These are phyloP conservation scores for Bostrychus sinensis DNA, from an alignment of 2,113 vertebrate genomes.

Conservation along the genomic window DNA sequence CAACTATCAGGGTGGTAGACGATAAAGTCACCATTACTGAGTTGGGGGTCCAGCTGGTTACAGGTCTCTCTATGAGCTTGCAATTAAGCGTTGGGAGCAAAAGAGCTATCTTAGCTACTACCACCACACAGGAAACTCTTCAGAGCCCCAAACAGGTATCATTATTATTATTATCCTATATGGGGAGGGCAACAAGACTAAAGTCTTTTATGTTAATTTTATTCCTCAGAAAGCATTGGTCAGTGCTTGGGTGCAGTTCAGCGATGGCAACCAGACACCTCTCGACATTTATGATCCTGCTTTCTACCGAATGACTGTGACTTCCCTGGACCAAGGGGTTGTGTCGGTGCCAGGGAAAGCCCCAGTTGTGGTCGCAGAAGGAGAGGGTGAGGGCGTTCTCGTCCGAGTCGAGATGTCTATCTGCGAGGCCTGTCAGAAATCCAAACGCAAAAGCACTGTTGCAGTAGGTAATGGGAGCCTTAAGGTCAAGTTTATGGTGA, in stretches of 20 bases:
- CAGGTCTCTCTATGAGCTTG: slow-evolving; percentile 86
- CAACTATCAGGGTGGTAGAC: slow-evolving; percentile 88
- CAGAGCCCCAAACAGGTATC: slow-evolving; percentile 86
- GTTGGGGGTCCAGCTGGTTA: slow-evolving; percentile 89
- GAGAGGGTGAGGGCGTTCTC: slow-evolving; percentile 86
- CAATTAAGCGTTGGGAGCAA: slow-evolving; percentile 92
- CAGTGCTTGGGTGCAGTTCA: slow-evolving; percentile 94
- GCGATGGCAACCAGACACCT: slow-evolving; percentile 88
- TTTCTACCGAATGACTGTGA: slow-evolving; percentile 83
- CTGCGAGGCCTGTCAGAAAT: slow-evolving; percentile 89
- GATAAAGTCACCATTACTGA: slow-evolving; percentile 93
- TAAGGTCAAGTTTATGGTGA: slow-evolving; percentile 85
- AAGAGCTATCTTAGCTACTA: slow-evolving; percentile 87
- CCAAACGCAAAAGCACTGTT: slow-evolving; percentile 88
- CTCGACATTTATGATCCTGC: slow-evolving; percentile 88
- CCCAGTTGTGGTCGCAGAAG: slow-evolving; percentile 80
- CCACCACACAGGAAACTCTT: slow-evolving; percentile 85
- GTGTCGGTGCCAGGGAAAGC: slow-evolving; percentile 84
- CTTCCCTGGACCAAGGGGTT: slow-evolving; percentile 87
- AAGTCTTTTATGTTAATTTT: slow-evolving; percentile 9
- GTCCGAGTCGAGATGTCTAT: slow-evolving; percentile 89
- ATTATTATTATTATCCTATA: background rate
- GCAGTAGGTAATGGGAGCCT: slow-evolving; percentile 84
- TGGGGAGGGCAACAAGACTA: background rate
- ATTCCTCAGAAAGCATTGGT: slow-evolving; percentile 85